Evolutionary conservation across 2,113 vertebrate genomes (phyloP), one percentile per base, ranked within the genome.

Genomic region (Chrysemys picta): DNA sequence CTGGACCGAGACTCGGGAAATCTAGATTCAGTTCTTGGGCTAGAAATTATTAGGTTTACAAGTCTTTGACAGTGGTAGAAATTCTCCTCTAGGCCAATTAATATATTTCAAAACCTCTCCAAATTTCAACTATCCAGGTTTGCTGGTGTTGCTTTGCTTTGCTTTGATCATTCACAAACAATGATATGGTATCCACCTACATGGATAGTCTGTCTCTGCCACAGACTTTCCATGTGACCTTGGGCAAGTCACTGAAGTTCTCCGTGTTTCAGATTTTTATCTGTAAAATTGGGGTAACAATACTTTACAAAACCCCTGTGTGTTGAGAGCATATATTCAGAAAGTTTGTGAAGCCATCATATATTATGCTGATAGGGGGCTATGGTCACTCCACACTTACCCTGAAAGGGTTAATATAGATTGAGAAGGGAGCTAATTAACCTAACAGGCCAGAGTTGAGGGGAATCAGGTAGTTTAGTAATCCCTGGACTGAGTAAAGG

Each of bases 101-200:
- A 86, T 45, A 6, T 84, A 87, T 38, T 95, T 92, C 24, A 72
- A 52, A 93, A 85, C 22, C 8, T 90, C 94, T 94, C 59, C 56
- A 10, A 89, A 75, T 89, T 84, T 90, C 56, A 91, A 22, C 84
- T 93, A 54, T 75, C 38, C 52, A 82, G 62, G 17, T 72, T 89
- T 92, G 31, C 72, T 94, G 85, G 87, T 82, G 80, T 50, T 91
- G 56, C 95, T 97, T 94, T 65, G 24, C 62, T 97, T 94, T 65
- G 24, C 62, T 94, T 84, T 76, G 7, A n/a, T 90, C 29, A 11
- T 95, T 91, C 82, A 89, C 75, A 89, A 94, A 62, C 12, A 93
- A 13, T 80, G 56, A 29, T 83, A 49, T 10, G 80, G 16, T 35
- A 4, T 87, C 54, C 38, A 72, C 89, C 84, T 96, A 90, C 78